Conservation (phyloP, 1,140 invertebrate species). For the Pseudachorutes palmiensis region DNA sequence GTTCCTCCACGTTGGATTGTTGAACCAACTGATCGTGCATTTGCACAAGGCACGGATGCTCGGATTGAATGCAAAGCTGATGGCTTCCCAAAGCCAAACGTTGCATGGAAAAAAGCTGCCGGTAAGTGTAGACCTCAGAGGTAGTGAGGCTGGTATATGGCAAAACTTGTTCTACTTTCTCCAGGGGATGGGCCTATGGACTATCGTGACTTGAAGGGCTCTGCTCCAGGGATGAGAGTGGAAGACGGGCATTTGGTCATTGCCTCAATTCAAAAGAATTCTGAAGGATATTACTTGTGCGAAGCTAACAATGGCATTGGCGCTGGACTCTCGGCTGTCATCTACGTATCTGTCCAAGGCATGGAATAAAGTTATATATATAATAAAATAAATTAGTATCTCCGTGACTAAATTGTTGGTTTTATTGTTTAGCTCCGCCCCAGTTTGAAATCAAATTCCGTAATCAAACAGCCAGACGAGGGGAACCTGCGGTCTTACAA, state of each 20-base stretch:
- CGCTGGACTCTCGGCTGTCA: constrained; percentile 83
- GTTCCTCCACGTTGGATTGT: constrained; percentile 94
- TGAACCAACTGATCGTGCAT: constrained; percentile 89
- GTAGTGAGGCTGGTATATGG: not conserved
- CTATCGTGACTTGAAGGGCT: constrained; percentile 82
- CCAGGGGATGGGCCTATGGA: constrained; percentile 78
- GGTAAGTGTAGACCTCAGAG: constrained; percentile 49
- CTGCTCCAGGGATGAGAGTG: constrained; percentile 77
- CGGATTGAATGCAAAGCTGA: constrained; percentile 91
- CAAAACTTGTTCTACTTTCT: constrained; percentile 25
- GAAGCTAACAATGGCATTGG: constrained; percentile 93
- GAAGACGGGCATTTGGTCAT: constrained; percentile 84
- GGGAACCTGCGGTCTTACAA: constrained; percentile 75
- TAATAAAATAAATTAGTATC: too few species aligned
- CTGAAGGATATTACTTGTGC: constrained; percentile 66
- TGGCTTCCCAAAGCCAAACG: constrained; percentile 84
- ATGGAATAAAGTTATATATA: constrained; percentile 38
- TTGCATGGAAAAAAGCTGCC: constrained; percentile 91
- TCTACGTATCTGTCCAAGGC: constrained; percentile 87
- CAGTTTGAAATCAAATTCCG: constrained; percentile 86
- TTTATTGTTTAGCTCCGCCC: constrained; percentile 69
- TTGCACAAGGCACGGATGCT: constrained; percentile 74
- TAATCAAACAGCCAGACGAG: constrained; percentile 78
- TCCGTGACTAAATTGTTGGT: too few species aligned
- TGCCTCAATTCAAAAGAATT: constrained; percentile 79